Conservation (phyloP, 2,888 invertebrate species). For the Siphonodentalium dalli region DNA sequence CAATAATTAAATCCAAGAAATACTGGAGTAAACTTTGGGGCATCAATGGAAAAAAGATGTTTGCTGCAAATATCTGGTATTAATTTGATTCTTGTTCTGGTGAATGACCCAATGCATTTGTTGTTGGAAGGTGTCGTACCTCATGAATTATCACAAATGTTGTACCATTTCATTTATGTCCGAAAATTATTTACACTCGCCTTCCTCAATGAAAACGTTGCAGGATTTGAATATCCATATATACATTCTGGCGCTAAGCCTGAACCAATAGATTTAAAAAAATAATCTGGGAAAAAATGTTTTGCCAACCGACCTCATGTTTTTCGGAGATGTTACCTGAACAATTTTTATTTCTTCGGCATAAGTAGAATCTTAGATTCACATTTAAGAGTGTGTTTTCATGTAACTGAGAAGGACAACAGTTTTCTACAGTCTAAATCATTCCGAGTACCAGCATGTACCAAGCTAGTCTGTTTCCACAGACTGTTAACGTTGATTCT, state of each 20-base stretch:
- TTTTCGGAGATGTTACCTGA: no score
- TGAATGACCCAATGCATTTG: conserved; percentile 27
- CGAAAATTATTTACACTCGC: neutral
- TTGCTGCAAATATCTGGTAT: conserved; percentile 8
- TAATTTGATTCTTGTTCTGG: conserved; percentile 14
- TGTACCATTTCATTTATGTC: neutral
- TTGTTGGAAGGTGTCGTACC: conserved; percentile 14
- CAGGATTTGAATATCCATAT: neutral
- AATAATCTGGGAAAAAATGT: no score
- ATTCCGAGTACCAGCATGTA: no score
- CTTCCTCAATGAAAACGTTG: conserved; percentile 1
- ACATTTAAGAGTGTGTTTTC: no score
- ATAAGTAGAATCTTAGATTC: no score
- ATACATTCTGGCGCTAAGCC: conserved; percentile 10
- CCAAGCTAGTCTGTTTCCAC: no score
- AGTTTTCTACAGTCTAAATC: no score
- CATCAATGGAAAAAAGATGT: conserved; percentile 4
- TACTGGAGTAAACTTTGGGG: conserved; percentile 21
- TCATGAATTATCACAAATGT: neutral
- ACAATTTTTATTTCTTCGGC: no score
- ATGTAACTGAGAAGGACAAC: no score
- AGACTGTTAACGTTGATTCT: no score
- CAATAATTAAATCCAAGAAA: neutral
- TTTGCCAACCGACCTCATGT: no score
- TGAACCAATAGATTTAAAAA: conserved; percentile 10